Evolutionary conservation across 1,140 invertebrate genomes (phyloP).

Genomic region (Hypsibius dujardini): DNA sequence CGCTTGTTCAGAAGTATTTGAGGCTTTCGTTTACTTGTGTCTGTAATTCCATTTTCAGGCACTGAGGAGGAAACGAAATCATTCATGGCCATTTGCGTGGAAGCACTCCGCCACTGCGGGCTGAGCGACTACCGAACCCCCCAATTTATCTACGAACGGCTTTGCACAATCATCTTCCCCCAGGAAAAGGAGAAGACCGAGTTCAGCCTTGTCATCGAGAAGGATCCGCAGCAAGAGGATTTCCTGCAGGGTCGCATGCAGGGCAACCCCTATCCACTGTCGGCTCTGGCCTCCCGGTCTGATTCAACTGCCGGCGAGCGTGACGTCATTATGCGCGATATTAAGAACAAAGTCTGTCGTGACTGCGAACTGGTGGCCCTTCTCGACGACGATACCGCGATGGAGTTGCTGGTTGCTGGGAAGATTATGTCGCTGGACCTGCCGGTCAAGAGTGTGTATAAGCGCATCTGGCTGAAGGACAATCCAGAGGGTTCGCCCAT

Average conservation of each 20-base stretch:
- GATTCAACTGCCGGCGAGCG: constrained; percentile 34
- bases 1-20: too few species aligned
- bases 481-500: constrained; percentile 63
- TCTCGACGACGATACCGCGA: constrained; percentile 90
- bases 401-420: constrained; percentile 95
- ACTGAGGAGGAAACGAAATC: constrained; percentile 87
- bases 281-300: constrained; percentile 11
- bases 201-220: constrained; percentile 87
- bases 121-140: constrained; percentile 80
- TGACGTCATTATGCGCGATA: constrained; percentile 58
- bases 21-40: too few species aligned
- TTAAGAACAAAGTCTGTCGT: constrained; percentile 96
- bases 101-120: constrained; percentile 49
- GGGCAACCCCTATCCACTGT: constrained; percentile 64
- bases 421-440: constrained; percentile 93
- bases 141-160: constrained; percentile 79
- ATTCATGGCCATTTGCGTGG: constrained; percentile 90
- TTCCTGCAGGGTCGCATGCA: constrained; percentile 92
- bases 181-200: constrained; percentile 91
- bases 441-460: constrained; percentile 68
- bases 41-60: too few species aligned
- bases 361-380: constrained; percentile 91
- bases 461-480: constrained; percentile 57
- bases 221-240: constrained; percentile 95
- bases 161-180: constrained; percentile 91